These are phyloP conservation scores for Heliconius ismenius DNA, from an alignment of 2,888 invertebrate genomes.

Conservation along the genomic window DNA sequence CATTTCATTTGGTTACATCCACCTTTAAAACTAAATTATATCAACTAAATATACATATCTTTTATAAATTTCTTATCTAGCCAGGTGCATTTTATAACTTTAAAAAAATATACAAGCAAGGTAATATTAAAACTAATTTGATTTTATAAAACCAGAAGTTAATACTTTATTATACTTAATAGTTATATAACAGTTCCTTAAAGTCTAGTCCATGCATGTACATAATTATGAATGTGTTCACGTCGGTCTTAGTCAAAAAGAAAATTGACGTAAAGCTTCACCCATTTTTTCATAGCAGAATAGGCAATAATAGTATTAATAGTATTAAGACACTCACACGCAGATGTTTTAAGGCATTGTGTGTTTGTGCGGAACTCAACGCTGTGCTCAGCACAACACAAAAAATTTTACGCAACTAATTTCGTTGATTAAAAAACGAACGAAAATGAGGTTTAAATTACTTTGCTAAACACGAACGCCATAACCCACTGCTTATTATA, in stretches of 20 bases:
- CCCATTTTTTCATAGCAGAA: too few species aligned
- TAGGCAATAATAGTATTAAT: too few species aligned
- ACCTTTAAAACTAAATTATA: too few species aligned
- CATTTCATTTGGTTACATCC: too few species aligned
- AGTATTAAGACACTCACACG: background rate
- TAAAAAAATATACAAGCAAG: background rate
- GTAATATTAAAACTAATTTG: constrained; percentile 2
- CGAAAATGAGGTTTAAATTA: constrained; percentile 28
- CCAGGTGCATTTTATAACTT: constrained; percentile 5
- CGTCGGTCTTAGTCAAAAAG: too few species aligned
- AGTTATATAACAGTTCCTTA: background rate
- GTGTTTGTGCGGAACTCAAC: too few species aligned
- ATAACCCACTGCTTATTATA: constrained; percentile 31
- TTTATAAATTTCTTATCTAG: too few species aligned
- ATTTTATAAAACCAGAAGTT: constrained; percentile 11
- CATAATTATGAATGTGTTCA: background rate
- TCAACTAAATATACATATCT: too few species aligned
- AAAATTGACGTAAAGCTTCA: too few species aligned
- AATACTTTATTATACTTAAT: background rate
- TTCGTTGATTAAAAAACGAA: constrained; percentile 7
- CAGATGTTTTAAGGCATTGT: background rate
- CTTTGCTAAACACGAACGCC: constrained; percentile 23
- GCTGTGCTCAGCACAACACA: background rate
- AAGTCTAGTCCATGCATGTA: background rate
- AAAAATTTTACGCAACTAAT: background rate